Percentiles rank a stretch among this genome's conserved stretches.
phyloP scores from a whole-genome alignment of 1,140 invertebrate genomes.

The Leptinotarsa texana region DNA sequence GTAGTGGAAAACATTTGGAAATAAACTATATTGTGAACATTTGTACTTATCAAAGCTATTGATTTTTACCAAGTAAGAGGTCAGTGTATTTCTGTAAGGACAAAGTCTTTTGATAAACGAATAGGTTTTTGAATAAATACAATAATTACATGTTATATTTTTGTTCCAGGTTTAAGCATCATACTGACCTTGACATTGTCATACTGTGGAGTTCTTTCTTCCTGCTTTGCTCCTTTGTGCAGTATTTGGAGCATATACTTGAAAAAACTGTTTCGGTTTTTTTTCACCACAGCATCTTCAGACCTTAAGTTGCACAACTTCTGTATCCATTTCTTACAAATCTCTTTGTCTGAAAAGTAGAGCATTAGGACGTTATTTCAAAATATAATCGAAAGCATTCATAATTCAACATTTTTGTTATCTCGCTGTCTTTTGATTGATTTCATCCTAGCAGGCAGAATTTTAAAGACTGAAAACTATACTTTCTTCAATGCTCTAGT shows the following conservation, averaged over 20 bases:
- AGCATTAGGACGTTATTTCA: not conserved
- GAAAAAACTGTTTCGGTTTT: slow-evolving; percentile 58
- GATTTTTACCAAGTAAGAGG: too few species aligned
- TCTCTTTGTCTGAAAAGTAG: slow-evolving; percentile 51
- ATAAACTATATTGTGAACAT: too few species aligned
- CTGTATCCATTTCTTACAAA: slow-evolving; percentile 55
- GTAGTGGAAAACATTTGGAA: too few species aligned
- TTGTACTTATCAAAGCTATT: too few species aligned
- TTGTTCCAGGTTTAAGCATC: slow-evolving; percentile 33
- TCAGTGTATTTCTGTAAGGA: too few species aligned
- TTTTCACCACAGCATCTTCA: slow-evolving; percentile 54
- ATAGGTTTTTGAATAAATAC: not conserved
- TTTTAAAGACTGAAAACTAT: not conserved
- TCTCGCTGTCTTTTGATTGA: too few species aligned
- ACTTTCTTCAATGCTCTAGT: not conserved
- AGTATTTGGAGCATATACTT: slow-evolving; percentile 58
- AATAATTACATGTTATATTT: slow-evolving; percentile 23
- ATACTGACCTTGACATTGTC: slow-evolving; percentile 38
- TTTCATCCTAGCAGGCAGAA: too few species aligned
- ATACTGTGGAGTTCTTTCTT: slow-evolving; percentile 42
- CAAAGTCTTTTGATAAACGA: too few species aligned
- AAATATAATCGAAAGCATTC: not conserved
- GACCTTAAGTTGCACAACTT: slow-evolving; percentile 54
- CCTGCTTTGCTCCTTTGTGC: slow-evolving; percentile 46
- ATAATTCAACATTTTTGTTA: too few species aligned